Conservation (phyloP, 2,113 vertebrate species). For the Thalassarche chlororhynchos region DNA sequence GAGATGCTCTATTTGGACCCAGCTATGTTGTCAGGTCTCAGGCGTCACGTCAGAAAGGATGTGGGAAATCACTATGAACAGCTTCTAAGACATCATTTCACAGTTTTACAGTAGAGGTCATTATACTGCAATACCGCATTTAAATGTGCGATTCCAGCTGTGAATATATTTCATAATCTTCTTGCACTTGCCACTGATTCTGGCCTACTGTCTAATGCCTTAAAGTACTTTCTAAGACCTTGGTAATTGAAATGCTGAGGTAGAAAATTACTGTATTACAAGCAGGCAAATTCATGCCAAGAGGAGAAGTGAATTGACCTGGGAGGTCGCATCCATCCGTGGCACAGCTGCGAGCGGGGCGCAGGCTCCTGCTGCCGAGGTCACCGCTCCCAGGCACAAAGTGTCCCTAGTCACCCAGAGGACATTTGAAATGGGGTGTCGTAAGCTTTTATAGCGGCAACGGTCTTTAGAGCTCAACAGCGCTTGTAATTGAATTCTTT, state of each 20-base stretch:
- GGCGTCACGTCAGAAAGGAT: background rate
- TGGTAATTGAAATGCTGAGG: constrained; percentile 47
- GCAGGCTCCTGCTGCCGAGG: background rate
- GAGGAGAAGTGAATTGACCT: constrained; percentile 37
- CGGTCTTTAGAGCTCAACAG: background rate
- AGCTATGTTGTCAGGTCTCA: background rate
- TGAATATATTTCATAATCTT: constrained; percentile 4
- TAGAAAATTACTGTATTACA: constrained; percentile 44
- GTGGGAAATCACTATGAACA: background rate
- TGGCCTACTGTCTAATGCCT: constrained; percentile 15
- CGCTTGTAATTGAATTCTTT: background rate
- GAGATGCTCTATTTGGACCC: background rate
- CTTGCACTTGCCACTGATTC: background rate
- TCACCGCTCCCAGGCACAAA: background rate
- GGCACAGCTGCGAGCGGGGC: background rate
- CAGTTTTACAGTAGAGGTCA: constrained; percentile 5
- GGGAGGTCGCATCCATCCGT: background rate
- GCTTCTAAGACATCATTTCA: constrained; percentile 11
- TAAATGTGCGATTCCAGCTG: background rate
- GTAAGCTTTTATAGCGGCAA: background rate
- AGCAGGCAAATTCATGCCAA: background rate
- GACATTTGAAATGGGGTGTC: background rate
- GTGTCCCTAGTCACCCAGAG: background rate
- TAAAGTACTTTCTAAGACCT: constrained; percentile 19
- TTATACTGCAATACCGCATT: background rate